These are phyloP conservation scores for Anniella stebbinsi DNA, from an alignment of 2,797 vertebrate species.

Conservation along the genomic window DNA sequence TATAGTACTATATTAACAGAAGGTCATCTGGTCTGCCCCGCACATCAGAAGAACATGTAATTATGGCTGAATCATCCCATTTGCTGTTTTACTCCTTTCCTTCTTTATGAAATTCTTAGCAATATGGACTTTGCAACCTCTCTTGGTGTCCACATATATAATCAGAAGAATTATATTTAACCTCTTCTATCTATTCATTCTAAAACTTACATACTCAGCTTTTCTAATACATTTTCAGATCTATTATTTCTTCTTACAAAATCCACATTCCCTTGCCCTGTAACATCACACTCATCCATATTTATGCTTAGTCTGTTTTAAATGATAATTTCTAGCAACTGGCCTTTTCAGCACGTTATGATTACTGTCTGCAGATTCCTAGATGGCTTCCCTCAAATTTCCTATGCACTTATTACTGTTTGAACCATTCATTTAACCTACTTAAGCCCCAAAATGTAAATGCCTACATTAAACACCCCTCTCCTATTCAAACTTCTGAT, in stretches of 20 bases:
- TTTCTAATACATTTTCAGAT: neutral
- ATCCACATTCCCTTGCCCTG: neutral
- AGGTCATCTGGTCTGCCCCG: neutral
- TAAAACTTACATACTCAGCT: neutral
- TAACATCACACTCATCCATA: neutral
- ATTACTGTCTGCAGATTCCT: neutral
- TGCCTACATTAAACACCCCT: constrained; percentile 10
- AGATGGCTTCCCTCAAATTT: neutral
- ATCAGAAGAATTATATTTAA: neutral
- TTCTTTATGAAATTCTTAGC: neutral
- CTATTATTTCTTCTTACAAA: neutral
- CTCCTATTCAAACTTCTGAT: neutral
- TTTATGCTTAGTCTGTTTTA: neutral
- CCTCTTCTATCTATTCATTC: neutral
- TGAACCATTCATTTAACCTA: neutral
- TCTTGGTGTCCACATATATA: neutral
- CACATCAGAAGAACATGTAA: neutral
- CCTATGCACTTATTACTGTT: neutral
- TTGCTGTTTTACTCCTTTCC: neutral
- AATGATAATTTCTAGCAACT: neutral
- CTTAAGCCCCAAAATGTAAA: constrained; percentile 29
- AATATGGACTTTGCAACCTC: neutral
- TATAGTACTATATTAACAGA: neutral
- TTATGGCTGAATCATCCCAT: neutral
- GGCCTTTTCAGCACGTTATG: neutral